A percentile compares a stretch with the other conserved stretches of the same genome.
Conservation (phyloP, 2,888 invertebrate species). For the Cephalotes varians region DNA sequence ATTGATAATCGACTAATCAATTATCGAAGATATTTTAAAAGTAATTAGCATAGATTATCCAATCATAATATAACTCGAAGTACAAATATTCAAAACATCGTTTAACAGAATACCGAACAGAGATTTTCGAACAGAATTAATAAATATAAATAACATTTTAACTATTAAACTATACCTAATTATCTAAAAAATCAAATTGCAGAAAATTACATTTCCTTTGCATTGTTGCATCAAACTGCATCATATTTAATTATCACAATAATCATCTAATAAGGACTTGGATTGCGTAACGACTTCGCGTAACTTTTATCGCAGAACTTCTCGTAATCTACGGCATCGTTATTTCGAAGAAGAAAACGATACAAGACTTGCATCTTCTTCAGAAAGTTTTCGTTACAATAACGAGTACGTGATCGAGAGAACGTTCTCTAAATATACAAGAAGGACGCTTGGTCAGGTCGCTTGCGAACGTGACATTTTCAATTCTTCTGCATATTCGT, state of each 20-base stretch:
- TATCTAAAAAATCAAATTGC: not conserved
- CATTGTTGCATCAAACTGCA: not conserved
- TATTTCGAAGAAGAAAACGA: conserved; percentile 49
- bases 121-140: not conserved
- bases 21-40: conserved; percentile 54
- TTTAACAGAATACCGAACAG: not conserved
- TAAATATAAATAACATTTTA: not conserved
- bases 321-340: conserved; percentile 33
- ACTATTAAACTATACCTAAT: not conserved
- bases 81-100: conserved; percentile 32
- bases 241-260: conserved; percentile 28
- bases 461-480: conserved; percentile 34
- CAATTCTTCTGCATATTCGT: not conserved
- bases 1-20: conserved; percentile 5
- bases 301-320: conserved; percentile 40
- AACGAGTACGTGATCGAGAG: conserved; percentile 66
- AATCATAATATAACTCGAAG: conserved; percentile 35
- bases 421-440: conserved; percentile 7
- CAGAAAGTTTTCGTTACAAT: conserved; percentile 51
- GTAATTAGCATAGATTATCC: conserved; percentile 59
- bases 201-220: not conserved
- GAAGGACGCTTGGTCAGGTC: conserved; percentile 17
- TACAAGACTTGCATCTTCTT: conserved; percentile 34
- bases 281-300: not conserved
- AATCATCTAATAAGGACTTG: conserved; percentile 9